A percentile compares a stretch with the other conserved stretches of the same genome.
Conservation (phyloP, 2,888 invertebrate genomes). For the Diarsia mendica region DNA sequence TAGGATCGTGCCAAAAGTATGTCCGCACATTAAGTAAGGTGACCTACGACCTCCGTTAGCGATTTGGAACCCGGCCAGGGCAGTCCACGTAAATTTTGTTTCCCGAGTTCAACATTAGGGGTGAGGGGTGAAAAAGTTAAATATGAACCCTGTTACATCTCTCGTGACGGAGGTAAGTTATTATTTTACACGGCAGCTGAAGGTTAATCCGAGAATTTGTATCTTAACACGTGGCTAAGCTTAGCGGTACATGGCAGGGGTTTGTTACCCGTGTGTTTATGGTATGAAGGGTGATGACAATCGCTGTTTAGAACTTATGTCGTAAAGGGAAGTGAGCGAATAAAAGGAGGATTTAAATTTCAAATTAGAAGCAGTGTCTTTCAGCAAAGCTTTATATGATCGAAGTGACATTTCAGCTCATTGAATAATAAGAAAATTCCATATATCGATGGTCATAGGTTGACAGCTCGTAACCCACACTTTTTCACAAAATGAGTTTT, state of each 20-base stretch:
- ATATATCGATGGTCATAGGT: no score
- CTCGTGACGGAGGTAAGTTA: slow-evolving; percentile 58
- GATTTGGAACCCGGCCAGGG: slow-evolving; percentile 83
- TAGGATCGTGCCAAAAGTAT: slow-evolving; percentile 76
- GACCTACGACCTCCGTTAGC: slow-evolving; percentile 80
- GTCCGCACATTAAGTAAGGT: slow-evolving; percentile 83
- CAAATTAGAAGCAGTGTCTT: no score
- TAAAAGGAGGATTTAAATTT: background rate
- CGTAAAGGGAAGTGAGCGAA: background rate
- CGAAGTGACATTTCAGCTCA: slow-evolving; percentile 14
- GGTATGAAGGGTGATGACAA: background rate
- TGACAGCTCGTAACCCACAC: no score
- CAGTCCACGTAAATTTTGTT: slow-evolving; percentile 80
- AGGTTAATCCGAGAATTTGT: slow-evolving; percentile 53
- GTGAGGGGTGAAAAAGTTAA: slow-evolving; percentile 78
- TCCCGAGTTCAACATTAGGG: slow-evolving; percentile 76
- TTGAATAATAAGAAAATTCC: slow-evolving; percentile 21
- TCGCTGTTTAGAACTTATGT: background rate
- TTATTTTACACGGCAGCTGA: slow-evolving; percentile 48
- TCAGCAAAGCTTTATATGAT: background rate
- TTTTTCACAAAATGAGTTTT: no score
- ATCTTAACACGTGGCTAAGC: slow-evolving; percentile 35
- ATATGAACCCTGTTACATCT: slow-evolving; percentile 71
- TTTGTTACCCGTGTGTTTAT: slow-evolving; percentile 18
- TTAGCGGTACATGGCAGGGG: slow-evolving; percentile 21